phyloP scores from a whole-genome alignment of 2,797 vertebrate species.

The Holocentrus rufus region DNA sequence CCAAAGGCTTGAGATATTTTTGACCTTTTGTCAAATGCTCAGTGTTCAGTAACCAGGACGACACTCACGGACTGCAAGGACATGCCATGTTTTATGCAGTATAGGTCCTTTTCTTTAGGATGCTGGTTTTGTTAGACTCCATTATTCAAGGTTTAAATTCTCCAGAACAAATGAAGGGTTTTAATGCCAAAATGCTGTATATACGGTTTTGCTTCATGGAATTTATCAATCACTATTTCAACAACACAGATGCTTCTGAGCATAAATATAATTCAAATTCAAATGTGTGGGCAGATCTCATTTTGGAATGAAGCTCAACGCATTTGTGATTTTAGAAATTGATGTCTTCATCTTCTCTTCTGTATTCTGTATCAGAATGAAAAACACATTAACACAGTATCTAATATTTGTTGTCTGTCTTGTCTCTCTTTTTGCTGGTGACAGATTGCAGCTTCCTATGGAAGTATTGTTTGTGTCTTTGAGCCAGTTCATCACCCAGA shows the following conservation, averaged over 20 bases:
- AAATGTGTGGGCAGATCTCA: neutral
- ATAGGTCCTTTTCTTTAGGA: neutral
- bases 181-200: too few species aligned
- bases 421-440: slow-evolving; percentile 21
- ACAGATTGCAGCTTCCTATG: slow-evolving; percentile 98
- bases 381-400: neutral
- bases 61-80: neutral
- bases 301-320: neutral
- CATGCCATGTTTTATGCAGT: neutral
- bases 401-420: neutral
- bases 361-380: slow-evolving; percentile 7
- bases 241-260: too few species aligned
- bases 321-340: neutral
- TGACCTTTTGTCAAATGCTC: neutral
- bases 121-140: neutral
- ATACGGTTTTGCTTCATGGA: too few species aligned
- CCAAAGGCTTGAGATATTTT: slow-evolving; percentile 24
- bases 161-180: neutral
- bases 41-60: neutral
- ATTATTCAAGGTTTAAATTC: neutral
- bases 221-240: too few species aligned
- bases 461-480: slow-evolving; percentile 92
- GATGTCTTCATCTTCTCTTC: neutral
- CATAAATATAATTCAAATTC: too few species aligned
- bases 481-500: slow-evolving; percentile 87